These are phyloP conservation scores for Kuschelorhynchus macadamiae DNA, from an alignment of 2,888 invertebrate genomes.

Conservation along the genomic window DNA sequence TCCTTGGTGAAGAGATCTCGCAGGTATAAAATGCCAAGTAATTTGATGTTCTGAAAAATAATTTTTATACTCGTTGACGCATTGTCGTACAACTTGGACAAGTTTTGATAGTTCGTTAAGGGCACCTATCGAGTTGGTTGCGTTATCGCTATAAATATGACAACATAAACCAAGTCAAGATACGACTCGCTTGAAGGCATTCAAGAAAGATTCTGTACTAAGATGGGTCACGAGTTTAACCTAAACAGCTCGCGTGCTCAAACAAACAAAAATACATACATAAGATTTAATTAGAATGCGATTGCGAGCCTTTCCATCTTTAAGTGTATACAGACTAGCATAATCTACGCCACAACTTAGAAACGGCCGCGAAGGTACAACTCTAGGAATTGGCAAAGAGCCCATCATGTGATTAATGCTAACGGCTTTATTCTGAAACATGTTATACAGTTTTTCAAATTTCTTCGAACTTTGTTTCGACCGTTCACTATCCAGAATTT, in stretches of 20 bases:
- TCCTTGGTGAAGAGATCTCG: constrained; percentile 5
- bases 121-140: constrained; percentile 43
- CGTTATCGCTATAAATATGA: constrained; percentile 44
- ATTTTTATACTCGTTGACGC: background rate
- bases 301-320: constrained; percentile 39
- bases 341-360: constrained; percentile 44
- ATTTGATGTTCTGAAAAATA: constrained; percentile 12
- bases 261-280: constrained; percentile 48
- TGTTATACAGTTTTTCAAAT: constrained; percentile 30
- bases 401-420: constrained; percentile 38
- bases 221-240: constrained; percentile 42
- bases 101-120: constrained; percentile 6
- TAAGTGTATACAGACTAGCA: constrained; percentile 47
- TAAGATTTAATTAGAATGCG: constrained; percentile 42
- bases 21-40: constrained; percentile 14
- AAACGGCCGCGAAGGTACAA: constrained; percentile 45
- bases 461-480: constrained; percentile 21
- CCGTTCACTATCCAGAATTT: constrained; percentile 42
- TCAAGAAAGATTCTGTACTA: constrained; percentile 37
- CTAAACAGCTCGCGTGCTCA: constrained; percentile 49
- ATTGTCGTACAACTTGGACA: background rate
- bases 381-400: constrained; percentile 34
- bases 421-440: constrained; percentile 42
- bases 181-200: constrained; percentile 45
- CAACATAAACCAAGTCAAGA: constrained; percentile 38